These are phyloP conservation scores for Dendrocincla fuliginosa DNA, from an alignment of 2,797 vertebrate genomes.

Conservation along the genomic window DNA sequence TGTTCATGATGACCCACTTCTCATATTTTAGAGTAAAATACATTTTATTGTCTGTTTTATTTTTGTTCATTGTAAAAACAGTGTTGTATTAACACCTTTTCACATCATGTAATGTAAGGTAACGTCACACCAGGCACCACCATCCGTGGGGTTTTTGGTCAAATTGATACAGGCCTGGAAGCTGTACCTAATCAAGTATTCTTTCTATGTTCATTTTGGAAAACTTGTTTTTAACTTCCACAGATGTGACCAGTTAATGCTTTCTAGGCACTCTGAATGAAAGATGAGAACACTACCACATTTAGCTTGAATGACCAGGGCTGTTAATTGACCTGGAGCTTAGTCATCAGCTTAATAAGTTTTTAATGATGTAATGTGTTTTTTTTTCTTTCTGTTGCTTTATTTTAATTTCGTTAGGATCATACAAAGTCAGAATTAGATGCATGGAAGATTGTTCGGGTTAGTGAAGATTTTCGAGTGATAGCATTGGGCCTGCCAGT, in stretches of 20 bases:
- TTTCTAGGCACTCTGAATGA: neutral
- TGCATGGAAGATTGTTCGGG: slow-evolving; percentile 92
- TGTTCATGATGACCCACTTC: neutral
- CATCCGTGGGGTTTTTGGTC: neutral
- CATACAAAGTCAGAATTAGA: slow-evolving; percentile 91
- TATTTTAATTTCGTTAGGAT: slow-evolving; percentile 77
- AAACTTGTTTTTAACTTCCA: neutral
- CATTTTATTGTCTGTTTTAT: neutral
- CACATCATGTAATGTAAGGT: neutral
- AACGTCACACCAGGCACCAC: neutral
- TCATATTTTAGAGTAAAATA: neutral
- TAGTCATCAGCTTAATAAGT: neutral
- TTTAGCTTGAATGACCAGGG: neutral
- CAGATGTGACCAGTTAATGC: neutral
- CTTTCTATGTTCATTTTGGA: neutral
- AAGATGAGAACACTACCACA: neutral
- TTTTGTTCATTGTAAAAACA: neutral
- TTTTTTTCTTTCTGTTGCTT: neutral
- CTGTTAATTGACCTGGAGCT: neutral
- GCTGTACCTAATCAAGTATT: neutral
- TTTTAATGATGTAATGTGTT: neutral
- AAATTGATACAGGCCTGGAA: neutral
- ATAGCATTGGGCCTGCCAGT: slow-evolving; percentile 96
- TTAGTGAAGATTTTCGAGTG: slow-evolving; percentile 96
- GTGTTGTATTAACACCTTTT: neutral